Evolutionary conservation across 2,113 vertebrate species (phyloP), one percentile per base, ranked within the genome.

Genomic region (Galbula dea): DNA sequence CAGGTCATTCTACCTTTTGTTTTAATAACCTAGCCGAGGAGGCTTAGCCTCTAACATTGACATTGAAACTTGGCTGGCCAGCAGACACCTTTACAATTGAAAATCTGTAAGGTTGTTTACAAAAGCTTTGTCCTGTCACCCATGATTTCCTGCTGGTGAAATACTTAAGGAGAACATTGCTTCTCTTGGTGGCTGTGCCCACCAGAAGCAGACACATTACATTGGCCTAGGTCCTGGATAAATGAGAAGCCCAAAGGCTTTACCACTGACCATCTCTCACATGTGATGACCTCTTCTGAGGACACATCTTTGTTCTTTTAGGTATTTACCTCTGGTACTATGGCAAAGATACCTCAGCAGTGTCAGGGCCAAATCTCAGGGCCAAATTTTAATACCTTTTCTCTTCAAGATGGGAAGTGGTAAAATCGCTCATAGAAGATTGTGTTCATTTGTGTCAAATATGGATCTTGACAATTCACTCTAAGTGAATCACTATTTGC

Each of bases 181-280:
- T 93, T 29, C 41, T 73, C 13, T 30, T 68, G n/a, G 24, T 63
- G 41, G 10, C 19, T 55, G 37, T 16, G 13, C 26, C 36, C 16
- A 11, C 22, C 4, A 17, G 49, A 66, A 83, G 45, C 41, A 46
- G 36, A 24, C 41, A 27, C 1, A 0, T 74, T 43, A 13, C 24
- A 5, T 12, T 68, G 34, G 34, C 6, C 6, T 14, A 5, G 7
- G 27, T 32, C 10, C 6, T 1, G 0, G 7, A 8, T 59, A 66
- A 65, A 18, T 14, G 52, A 51, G 15, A 48, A 79, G 39, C 48
- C 39, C 12, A 9, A 68, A 67, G 71, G 26, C n/a, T 77, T 83
- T 61, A 15, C 74, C 17, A 2, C 37, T 39, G 65, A 19, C 23
- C 1, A 1, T 41, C 61, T 51, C 37, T 48, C 20, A 17, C 34